A percentile compares a stretch with the other conserved stretches of the same genome.
Evolutionary conservation across 1,140 invertebrate species (phyloP).

Genomic region (Venustaconcha ellipsiformis): DNA sequence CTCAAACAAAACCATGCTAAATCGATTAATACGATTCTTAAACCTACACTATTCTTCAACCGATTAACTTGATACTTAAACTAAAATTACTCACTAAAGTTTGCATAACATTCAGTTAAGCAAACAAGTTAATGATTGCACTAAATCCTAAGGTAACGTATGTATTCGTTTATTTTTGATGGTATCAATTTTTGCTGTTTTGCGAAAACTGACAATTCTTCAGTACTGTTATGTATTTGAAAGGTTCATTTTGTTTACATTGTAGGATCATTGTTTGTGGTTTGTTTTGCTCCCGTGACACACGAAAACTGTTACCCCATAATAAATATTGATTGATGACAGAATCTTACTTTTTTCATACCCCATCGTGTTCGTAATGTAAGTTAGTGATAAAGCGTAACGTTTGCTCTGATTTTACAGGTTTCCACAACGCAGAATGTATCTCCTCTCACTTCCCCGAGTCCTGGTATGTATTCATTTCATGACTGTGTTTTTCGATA

Average conservation of each 20-base stretch:
- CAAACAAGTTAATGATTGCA: too few species aligned
- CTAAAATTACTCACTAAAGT: too few species aligned
- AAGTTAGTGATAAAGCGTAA: not conserved
- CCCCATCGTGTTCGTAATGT: not conserved
- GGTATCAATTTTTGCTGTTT: too few species aligned
- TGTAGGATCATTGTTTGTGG: not conserved
- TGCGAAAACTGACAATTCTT: not conserved
- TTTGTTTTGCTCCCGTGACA: not conserved
- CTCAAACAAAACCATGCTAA: too few species aligned
- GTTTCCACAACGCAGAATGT: constrained; percentile 68
- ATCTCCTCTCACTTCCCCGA: constrained; percentile 68
- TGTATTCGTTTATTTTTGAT: too few species aligned
- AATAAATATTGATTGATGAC: not conserved
- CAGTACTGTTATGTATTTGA: not conserved
- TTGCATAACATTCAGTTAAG: too few species aligned
- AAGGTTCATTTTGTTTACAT: not conserved
- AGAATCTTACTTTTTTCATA: not conserved
- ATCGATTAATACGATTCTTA: too few species aligned
- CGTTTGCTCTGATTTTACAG: constrained; percentile 44
- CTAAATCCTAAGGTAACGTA: too few species aligned
- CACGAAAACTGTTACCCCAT: not conserved
- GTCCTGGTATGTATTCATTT: constrained; percentile 63
- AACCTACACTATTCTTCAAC: too few species aligned
- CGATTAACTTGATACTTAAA: too few species aligned
- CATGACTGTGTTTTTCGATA: too few species aligned